phyloP scores from a whole-genome alignment of 1,140 invertebrate species.

The Zaprionus davidi region DNA sequence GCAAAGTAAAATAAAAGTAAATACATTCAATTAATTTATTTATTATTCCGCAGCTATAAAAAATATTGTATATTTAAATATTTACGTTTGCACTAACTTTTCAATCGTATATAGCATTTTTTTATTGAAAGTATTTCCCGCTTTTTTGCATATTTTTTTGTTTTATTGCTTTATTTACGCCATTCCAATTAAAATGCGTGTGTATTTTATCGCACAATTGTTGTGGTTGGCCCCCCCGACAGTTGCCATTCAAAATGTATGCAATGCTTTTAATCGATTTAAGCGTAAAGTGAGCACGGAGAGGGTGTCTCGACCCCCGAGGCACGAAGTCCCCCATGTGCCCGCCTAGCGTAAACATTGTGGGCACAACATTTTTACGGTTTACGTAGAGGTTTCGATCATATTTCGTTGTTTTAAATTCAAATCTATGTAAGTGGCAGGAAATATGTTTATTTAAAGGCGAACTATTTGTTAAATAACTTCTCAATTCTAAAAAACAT shows the following conservation, averaged over 20 bases:
- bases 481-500: neutral
- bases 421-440: neutral
- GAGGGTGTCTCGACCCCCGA: neutral
- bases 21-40: slow-evolving; percentile 17
- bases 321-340: neutral
- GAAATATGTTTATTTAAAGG: neutral
- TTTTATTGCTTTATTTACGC: slow-evolving; percentile 11
- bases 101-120: neutral
- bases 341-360: slow-evolving; percentile 19
- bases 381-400: neutral
- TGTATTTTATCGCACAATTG: slow-evolving; percentile 31
- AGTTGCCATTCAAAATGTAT: slow-evolving; percentile 67
- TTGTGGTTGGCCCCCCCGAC: slow-evolving; percentile 18
- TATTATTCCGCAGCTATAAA: neutral
- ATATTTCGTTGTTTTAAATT: neutral
- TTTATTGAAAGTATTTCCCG: neutral
- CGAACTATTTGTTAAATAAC: neutral
- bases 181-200: slow-evolving; percentile 13
- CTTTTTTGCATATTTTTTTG: neutral
- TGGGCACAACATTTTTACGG: slow-evolving; percentile 40
- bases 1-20: slow-evolving; percentile 27
- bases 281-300: slow-evolving; percentile 32
- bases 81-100: slow-evolving; percentile 13
- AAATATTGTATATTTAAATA: neutral
- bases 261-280: slow-evolving; percentile 69